phyloP scores from a whole-genome alignment of 2,888 invertebrate species.

The Muscina levida region DNA sequence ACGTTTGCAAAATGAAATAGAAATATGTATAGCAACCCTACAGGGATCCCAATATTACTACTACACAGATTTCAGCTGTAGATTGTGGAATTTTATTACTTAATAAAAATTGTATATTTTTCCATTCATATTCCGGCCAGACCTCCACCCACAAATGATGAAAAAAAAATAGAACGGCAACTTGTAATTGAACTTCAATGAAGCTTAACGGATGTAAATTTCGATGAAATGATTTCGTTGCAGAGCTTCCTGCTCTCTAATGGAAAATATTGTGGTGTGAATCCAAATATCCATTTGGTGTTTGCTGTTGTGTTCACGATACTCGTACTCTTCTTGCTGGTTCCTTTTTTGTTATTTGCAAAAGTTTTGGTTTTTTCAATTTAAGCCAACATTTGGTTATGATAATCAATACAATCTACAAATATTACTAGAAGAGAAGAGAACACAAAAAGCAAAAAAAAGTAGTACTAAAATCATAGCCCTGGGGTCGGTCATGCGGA shows the following conservation, averaged over 20 bases:
- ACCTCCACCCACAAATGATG: background rate
- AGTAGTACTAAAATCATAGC: conserved; percentile 1
- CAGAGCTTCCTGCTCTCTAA: background rate
- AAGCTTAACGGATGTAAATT: background rate
- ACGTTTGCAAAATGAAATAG: background rate
- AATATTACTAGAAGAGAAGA: conserved; percentile 22
- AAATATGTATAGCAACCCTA: background rate
- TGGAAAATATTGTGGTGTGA: too few species aligned
- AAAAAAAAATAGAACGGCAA: background rate
- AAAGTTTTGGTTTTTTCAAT: conserved; percentile 30
- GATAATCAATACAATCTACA: conserved; percentile 53
- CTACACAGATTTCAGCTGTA: background rate
- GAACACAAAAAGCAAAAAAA: background rate
- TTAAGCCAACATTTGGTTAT: conserved; percentile 35
- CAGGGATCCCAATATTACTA: background rate
- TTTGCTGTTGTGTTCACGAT: background rate
- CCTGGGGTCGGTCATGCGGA: background rate
- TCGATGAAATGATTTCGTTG: background rate
- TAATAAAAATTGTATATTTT: conserved; percentile 24
- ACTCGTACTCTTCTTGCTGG: background rate
- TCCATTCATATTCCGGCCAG: background rate
- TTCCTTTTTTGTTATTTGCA: background rate
- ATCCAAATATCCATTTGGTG: too few species aligned
- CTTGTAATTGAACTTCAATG: conserved; percentile 13
- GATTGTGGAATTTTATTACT: conserved; percentile 8